Evolutionary conservation across 2,113 vertebrate genomes (phyloP).

Genomic region (Isichthys henryi): DNA sequence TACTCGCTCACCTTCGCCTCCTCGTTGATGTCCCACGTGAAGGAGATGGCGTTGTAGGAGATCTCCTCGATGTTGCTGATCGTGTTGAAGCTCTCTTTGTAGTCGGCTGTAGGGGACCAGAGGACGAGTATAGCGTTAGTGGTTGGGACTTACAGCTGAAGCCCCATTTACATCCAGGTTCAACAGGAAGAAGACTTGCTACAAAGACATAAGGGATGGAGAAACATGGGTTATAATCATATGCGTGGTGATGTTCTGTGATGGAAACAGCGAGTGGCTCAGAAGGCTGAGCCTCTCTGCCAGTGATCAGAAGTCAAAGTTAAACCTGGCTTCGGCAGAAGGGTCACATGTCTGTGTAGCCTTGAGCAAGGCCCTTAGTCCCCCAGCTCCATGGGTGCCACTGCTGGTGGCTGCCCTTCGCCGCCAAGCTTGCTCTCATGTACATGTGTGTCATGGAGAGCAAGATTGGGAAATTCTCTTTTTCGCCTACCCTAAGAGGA

Average conservation of each 20-base stretch:
- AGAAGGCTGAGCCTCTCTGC: neutral
- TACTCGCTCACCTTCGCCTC: slow-evolving; percentile 82
- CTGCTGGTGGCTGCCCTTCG: neutral
- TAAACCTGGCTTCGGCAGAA: neutral
- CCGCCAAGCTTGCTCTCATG: neutral
- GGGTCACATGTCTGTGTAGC: neutral
- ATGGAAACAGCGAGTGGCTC: neutral
- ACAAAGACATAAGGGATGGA: neutral
- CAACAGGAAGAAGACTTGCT: neutral
- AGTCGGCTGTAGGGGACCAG: slow-evolving; percentile 71
- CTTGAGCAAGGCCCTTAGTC: neutral
- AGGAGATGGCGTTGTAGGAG: slow-evolving; percentile 93
- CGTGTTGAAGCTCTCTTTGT: slow-evolving; percentile 98
- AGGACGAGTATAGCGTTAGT: neutral
- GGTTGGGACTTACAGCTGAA: neutral
- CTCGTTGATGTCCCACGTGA: slow-evolving; percentile 97
- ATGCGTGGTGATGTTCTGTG: neutral
- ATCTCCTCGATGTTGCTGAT: slow-evolving; percentile 98
- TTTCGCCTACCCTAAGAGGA: too few relatives aligned
- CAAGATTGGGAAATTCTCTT: too few relatives aligned
- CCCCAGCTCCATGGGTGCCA: too few relatives aligned
- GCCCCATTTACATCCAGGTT: neutral
- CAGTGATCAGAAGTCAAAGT: neutral
- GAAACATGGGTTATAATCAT: neutral
- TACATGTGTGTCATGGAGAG: neutral